Evolutionary conservation across 2,113 vertebrate species (phyloP), one percentile per base, ranked within the genome.

Genomic region (Callaeas wilsoni): DNA sequence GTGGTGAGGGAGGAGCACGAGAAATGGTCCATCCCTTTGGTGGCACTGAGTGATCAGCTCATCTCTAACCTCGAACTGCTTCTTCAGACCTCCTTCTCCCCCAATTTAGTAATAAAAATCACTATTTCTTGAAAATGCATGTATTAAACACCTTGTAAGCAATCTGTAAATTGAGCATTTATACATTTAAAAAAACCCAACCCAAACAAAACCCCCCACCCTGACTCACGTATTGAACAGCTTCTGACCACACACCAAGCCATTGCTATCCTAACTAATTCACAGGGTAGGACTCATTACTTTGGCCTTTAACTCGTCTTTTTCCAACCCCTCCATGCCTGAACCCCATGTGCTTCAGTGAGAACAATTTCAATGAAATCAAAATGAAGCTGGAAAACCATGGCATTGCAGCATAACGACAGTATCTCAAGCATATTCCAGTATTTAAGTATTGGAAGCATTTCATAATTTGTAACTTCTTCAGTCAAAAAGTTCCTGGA

Each of bases 41-140:
- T 23, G 30, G 29, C 41, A 78, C 8, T 26, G 15, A 65, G 39
- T 16, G 29, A 74, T 16, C 16, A 44, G 27, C 21, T n/a, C 5
- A 8, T 11, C 63, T 59, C 35, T 21, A 17, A 62, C 8, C 50
- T 52, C 63, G 32, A 42, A 33, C 19, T 18, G 27, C 41, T 57
- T 65, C 46, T 56, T 78, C 35, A 57, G 7, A 29, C 2, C 30
- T 46, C 8, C 35, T 32, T 78, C 25, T 62, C 57, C 30, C 33
- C 46, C 6, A 10, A 9, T 4, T 37, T 1, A 15, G 4, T 6
- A 65, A 26, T 3, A 53, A 62, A 79, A 35, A 32, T 5, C 14
- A 25, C 16, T 3, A 3, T 49, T 59, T 55, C 30, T 4, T 4
- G 1, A 53, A 71, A 84, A 59, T 2, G 4, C 4, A 5, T 2